Conservation (phyloP, 2,888 invertebrate genomes). For the Chironomus riparius region DNA sequence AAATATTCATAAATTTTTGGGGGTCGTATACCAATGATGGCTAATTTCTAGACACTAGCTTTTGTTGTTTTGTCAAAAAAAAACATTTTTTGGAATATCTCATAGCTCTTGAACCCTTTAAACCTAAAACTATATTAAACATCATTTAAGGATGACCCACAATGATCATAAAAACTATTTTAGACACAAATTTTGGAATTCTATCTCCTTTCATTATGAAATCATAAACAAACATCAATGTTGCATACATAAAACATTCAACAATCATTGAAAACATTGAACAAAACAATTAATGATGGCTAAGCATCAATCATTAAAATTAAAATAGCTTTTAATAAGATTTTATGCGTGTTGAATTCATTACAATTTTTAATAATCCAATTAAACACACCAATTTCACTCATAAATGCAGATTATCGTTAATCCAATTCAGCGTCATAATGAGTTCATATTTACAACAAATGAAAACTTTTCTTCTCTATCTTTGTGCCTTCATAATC, state of each 20-base stretch:
- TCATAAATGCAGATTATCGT: not conserved
- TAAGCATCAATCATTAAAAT: not conserved
- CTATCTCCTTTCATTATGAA: too few relatives aligned
- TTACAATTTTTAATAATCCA: not conserved
- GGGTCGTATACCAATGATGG: not conserved
- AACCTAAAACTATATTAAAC: too few relatives aligned
- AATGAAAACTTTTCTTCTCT: too few relatives aligned
- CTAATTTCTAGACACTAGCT: too few relatives aligned
- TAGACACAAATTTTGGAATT: too few relatives aligned
- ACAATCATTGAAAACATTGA: constrained; percentile 11
- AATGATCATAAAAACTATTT: too few relatives aligned
- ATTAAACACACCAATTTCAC: not conserved
- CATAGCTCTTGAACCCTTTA: too few relatives aligned
- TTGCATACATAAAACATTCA: not conserved
- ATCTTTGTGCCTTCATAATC: too few relatives aligned
- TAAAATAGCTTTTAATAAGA: not conserved
- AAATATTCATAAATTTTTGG: not conserved
- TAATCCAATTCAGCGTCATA: not conserved
- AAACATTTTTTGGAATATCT: too few relatives aligned
- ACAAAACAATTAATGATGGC: not conserved
- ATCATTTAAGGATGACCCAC: too few relatives aligned
- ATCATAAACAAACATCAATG: not conserved
- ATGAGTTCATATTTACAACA: too few relatives aligned
- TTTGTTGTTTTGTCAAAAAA: too few relatives aligned
- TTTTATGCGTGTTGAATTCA: not conserved